Percentiles rank a stretch among this genome's conserved stretches.
phyloP scores from a whole-genome alignment of 2,888 invertebrate genomes.

The Tiliacea aurago region DNA sequence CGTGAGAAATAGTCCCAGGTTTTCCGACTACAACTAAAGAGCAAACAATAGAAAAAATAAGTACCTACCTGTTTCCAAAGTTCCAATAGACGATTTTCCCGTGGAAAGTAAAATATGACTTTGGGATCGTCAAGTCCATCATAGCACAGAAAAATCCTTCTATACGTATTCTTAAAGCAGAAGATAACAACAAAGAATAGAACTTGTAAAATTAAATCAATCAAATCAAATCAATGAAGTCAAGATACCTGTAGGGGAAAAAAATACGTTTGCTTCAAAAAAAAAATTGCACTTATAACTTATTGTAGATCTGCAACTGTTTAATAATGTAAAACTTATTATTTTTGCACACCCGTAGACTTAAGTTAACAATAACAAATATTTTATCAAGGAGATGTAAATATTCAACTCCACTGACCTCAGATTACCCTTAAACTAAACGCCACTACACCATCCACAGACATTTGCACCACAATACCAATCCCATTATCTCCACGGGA shows the following conservation, averaged over 20 bases:
- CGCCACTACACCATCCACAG: background rate
- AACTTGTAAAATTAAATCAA: background rate
- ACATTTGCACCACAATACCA: constrained; percentile 26
- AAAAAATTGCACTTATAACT: too few species aligned
- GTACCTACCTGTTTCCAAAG: too few species aligned
- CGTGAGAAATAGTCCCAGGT: background rate
- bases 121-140: too few species aligned
- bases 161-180: background rate
- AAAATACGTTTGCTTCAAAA: too few species aligned
- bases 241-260: too few species aligned
- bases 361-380: too few species aligned
- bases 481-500: constrained; percentile 20
- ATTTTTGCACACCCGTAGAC: background rate
- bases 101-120: too few species aligned
- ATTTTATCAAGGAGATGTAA: background rate
- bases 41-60: background rate
- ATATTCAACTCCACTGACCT: background rate
- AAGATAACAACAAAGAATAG: background rate
- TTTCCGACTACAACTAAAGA: too few species aligned
- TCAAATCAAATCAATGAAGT: too few species aligned
- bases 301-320: background rate
- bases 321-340: background rate
- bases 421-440: background rate
- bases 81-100: background rate
- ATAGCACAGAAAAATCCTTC: background rate